Evolutionary conservation across 2,797 vertebrate genomes (phyloP).

Genomic region (Acrossocheilus wenchowensis): DNA sequence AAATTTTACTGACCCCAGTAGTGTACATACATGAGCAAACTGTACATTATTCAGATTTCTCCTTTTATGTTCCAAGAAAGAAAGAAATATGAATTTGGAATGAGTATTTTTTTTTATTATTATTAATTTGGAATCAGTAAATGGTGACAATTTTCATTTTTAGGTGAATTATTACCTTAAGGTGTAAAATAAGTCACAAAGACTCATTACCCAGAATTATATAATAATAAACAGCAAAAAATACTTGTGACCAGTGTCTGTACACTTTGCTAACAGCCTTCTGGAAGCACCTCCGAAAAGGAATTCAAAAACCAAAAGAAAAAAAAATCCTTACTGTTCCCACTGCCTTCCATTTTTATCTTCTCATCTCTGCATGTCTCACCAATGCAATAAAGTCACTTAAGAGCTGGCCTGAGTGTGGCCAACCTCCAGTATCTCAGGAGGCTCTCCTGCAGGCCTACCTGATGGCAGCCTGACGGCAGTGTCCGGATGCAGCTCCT

Average conservation of each 20-base stretch:
- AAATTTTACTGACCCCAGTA: background rate
- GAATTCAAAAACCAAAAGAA: no score
- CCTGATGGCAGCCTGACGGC: slow-evolving; percentile 78
- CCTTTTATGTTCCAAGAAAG: background rate
- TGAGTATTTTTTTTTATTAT: background rate
- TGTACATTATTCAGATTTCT: background rate
- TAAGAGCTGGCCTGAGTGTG: slow-evolving; percentile 9
- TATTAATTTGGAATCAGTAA: background rate
- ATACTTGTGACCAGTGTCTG: background rate
- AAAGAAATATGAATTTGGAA: background rate
- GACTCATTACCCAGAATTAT: background rate
- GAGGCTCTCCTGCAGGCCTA: slow-evolving; percentile 52
- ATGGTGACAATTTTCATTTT: background rate
- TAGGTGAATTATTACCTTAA: background rate
- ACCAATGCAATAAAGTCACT: background rate
- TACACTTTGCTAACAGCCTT: background rate
- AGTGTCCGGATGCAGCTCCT: slow-evolving; percentile 83
- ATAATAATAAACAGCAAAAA: background rate
- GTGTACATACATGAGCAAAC: background rate
- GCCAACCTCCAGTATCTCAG: slow-evolving; percentile 31
- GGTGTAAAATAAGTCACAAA: slow-evolving; percentile 4
- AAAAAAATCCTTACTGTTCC: background rate
- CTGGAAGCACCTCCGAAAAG: background rate
- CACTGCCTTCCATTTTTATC: background rate
- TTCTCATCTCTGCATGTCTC: background rate